These are phyloP conservation scores for Macrosoma leucophasiata DNA, from an alignment of 2,888 invertebrate genomes.

Conservation along the genomic window DNA sequence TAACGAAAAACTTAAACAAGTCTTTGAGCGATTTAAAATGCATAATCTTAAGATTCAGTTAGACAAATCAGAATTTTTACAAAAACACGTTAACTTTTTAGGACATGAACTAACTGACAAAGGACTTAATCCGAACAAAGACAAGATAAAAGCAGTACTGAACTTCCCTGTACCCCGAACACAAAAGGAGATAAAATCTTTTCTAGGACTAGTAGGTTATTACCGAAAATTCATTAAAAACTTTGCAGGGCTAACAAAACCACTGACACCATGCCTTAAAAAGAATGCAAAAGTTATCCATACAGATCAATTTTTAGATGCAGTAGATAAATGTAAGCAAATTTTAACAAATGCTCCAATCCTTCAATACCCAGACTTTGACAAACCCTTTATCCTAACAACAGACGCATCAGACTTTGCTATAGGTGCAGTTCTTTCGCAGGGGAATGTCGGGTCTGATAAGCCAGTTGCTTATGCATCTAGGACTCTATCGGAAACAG, in stretches of 20 bases:
- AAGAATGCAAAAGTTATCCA: conserved; percentile 19
- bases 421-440: conserved; percentile 28
- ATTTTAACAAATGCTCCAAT: conserved; percentile 33
- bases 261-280: conserved; percentile 29
- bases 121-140: conserved; percentile 29
- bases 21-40: conserved; percentile 11
- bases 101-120: conserved; percentile 13
- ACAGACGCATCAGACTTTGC: conserved; percentile 31
- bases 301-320: conserved; percentile 22
- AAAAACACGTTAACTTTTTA: conserved; percentile 14
- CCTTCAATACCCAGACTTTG: conserved; percentile 40
- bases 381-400: conserved; percentile 28
- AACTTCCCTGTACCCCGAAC: conserved; percentile 28
- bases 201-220: conserved; percentile 28
- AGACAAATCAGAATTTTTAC: conserved; percentile 18
- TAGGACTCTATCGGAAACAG: conserved; percentile 27
- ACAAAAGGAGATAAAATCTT: conserved; percentile 28
- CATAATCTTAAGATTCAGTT: conserved; percentile 15
- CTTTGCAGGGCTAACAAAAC: conserved; percentile 29
- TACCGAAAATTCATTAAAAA: conserved; percentile 29
- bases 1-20: conserved; percentile 10
- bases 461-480: conserved; percentile 30
- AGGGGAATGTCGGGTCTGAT: conserved; percentile 28
- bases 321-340: conserved; percentile 31
- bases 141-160: conserved; percentile 28